Percentiles rank a stretch among this genome's conserved stretches.
Conservation (phyloP, 30 jellyfish, hydroid and myxozoan species). For the Hydractinia symbiolongicarpus region DNA sequence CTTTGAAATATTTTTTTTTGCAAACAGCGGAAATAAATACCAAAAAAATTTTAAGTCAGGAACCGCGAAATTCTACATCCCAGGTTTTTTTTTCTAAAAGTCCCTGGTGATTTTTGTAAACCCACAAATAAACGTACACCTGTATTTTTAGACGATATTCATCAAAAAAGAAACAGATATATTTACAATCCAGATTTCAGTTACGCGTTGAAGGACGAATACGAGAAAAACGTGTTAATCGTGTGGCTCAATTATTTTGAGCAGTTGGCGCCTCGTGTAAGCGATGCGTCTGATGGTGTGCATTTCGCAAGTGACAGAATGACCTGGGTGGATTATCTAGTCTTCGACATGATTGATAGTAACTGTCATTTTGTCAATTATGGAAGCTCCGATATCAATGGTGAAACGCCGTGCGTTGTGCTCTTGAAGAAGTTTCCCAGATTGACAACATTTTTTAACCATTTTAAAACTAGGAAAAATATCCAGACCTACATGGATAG, state of each 20-base stretch:
- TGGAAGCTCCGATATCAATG: conserved; percentile 25
- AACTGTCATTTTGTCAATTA: conserved; percentile 44
- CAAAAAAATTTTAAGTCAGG: too few relatives aligned
- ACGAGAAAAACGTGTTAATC: conserved; percentile 40
- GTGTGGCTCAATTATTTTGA: conserved; percentile 73
- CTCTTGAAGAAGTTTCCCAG: conserved; percentile 32
- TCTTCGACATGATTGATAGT: conserved; percentile 58
- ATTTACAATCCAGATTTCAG: conserved; percentile 27
- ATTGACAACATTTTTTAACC: conserved; percentile 35
- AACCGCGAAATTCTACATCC: too few relatives aligned
- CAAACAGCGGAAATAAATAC: too few relatives aligned
- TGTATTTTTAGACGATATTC: conserved; percentile 22
- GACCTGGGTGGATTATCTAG: conserved; percentile 83
- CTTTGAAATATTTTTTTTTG: too few relatives aligned
- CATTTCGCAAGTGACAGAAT: conserved; percentile 68
- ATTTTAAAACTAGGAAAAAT: conserved; percentile 42
- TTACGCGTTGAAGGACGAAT: conserved; percentile 41
- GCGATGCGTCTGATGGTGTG: conserved; percentile 29
- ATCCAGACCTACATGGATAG: conserved; percentile 42
- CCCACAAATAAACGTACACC: background rate
- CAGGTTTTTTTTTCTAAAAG: too few relatives aligned
- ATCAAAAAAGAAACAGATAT: background rate
- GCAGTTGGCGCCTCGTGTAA: conserved; percentile 45
- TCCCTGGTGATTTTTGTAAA: too few relatives aligned
- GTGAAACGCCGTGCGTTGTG: background rate